Conservation (phyloP, 2,797 vertebrate genomes). For the Salmo trutta region DNA sequence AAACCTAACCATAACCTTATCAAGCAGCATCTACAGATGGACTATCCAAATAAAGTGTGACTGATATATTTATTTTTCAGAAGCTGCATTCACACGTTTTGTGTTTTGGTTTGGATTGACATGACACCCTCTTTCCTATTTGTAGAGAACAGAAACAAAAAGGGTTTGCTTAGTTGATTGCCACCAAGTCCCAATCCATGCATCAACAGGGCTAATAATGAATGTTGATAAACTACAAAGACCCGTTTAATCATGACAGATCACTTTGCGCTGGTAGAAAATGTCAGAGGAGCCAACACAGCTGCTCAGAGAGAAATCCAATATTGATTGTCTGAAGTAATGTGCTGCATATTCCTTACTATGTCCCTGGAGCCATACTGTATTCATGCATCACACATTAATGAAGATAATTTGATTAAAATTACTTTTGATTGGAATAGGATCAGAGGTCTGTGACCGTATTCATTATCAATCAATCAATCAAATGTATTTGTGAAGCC, state of each 20-base stretch:
- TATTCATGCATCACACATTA: constrained; percentile 77
- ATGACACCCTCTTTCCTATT: too few species aligned
- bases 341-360: constrained; percentile 78
- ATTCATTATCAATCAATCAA: too few species aligned
- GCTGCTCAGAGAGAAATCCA: constrained; percentile 78
- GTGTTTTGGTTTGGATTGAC: too few species aligned
- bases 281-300: constrained; percentile 75
- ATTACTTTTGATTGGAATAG: constrained; percentile 75
- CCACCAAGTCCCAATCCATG: constrained; percentile 45
- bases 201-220: constrained; percentile 74
- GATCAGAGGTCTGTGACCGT: constrained; percentile 64
- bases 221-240: constrained; percentile 79
- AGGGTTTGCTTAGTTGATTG: constrained; percentile 32
- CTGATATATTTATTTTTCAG: too few species aligned
- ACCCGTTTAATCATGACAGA: constrained; percentile 75
- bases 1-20: too few species aligned
- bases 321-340: constrained; percentile 79
- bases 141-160: constrained; percentile 34
- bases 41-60: too few species aligned
- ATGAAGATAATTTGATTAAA: constrained; percentile 77
- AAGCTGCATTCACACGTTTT: too few species aligned
- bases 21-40: too few species aligned
- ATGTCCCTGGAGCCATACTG: constrained; percentile 68
- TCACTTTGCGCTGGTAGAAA: constrained; percentile 77
- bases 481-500: too few species aligned